These are phyloP conservation scores for Tipula helvola DNA, from an alignment of 2,888 invertebrate genomes.

Conservation along the genomic window DNA sequence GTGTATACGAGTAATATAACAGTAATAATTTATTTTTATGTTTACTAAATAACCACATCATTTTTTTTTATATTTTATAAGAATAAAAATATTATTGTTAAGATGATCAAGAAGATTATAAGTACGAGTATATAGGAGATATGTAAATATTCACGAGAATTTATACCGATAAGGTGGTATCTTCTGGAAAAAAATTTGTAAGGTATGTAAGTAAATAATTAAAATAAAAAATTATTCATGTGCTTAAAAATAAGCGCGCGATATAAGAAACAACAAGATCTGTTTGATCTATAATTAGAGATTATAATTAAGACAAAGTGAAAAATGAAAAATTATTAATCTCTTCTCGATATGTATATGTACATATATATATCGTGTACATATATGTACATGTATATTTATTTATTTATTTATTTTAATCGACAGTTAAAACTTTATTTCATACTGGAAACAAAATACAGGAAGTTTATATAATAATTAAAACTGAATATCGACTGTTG, in stretches of 20 bases:
- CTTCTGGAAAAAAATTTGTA: neutral
- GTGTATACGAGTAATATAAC: neutral
- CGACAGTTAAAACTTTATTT: neutral
- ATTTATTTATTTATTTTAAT: neutral
- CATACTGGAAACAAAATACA: neutral
- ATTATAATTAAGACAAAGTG: neutral
- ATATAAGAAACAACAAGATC: neutral
- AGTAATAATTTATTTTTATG: neutral
- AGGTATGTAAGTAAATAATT: neutral
- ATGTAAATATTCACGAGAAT: neutral
- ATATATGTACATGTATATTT: neutral
- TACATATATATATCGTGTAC: neutral
- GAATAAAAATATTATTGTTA: neutral
- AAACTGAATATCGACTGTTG: constrained; percentile 9
- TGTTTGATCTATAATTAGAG: neutral
- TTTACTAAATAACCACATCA: neutral
- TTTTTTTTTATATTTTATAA: neutral
- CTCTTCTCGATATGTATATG: neutral
- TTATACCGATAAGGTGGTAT: neutral
- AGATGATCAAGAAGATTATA: neutral
- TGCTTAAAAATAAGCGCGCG: neutral
- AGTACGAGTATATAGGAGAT: neutral
- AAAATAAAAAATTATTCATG: neutral
- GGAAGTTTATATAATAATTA: constrained; percentile 11
- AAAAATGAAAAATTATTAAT: neutral